These are phyloP conservation scores for Picathartes gymnocephalus DNA, from an alignment of 2,113 vertebrate genomes.

Conservation along the genomic window DNA sequence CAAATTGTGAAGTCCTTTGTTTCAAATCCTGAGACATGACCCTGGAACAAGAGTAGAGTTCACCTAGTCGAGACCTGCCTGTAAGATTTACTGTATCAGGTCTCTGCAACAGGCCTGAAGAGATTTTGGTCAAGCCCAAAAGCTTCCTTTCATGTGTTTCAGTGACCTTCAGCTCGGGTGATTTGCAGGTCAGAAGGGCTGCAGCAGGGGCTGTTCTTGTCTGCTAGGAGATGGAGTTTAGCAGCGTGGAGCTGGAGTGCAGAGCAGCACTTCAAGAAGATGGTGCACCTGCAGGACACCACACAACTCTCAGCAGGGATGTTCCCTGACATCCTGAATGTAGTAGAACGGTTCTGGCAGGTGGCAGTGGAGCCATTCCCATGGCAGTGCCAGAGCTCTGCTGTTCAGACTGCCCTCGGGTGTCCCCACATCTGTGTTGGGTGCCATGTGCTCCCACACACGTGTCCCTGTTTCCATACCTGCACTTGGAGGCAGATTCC, in stretches of 20 bases:
- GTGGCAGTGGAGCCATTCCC: background rate
- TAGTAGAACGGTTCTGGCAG: fast-evolving
- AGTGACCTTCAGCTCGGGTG: fast-evolving
- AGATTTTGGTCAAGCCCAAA: background rate
- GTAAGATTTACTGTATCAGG: background rate
- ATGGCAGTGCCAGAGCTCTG: background rate
- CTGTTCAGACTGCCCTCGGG: fast-evolving
- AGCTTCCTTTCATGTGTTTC: background rate
- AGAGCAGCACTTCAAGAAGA: background rate
- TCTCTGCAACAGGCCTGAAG: background rate
- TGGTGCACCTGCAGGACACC: background rate
- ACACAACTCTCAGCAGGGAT: background rate
- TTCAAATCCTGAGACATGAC: background rate
- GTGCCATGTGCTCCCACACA: fast-evolving
- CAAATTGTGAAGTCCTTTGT: background rate
- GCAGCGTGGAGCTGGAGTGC: fast-evolving
- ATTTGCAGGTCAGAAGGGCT: background rate
- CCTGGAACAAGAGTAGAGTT: background rate
- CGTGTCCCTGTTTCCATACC: background rate
- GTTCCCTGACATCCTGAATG: background rate
- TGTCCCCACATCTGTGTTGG: fast-evolving
- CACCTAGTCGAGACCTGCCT: fast-evolving
- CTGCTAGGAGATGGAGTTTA: fast-evolving
- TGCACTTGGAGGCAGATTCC: background rate
- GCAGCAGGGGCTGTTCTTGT: background rate